Percentiles rank a stretch among this genome's conserved stretches.
Evolutionary conservation across 2,113 vertebrate genomes (phyloP).

Genomic region (Addax nasomaculatus): DNA sequence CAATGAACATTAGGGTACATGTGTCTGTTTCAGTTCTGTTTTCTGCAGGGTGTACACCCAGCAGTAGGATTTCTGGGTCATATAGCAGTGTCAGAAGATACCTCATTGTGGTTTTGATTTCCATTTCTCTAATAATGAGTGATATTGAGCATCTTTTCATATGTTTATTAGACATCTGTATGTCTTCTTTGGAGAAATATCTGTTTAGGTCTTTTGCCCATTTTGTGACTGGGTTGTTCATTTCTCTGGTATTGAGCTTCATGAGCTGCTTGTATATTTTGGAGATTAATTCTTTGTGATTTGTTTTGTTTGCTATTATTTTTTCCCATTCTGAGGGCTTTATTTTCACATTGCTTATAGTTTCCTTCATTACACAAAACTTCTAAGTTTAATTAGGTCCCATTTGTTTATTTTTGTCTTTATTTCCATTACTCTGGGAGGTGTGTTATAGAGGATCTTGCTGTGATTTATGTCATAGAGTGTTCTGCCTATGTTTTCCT

Average conservation of each 20-base stretch:
- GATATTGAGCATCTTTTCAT: not conserved
- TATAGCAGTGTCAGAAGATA: not conserved
- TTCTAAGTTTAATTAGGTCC: not conserved
- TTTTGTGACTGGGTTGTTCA: not conserved
- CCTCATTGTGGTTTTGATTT: not conserved
- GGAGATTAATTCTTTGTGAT: not conserved
- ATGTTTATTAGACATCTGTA: not conserved
- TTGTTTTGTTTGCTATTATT: not conserved
- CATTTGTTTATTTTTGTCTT: not conserved
- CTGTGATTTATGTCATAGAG: not conserved
- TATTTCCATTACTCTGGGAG: not conserved
- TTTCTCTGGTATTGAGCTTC: not conserved
- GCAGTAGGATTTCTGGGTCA: not conserved
- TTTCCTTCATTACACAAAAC: not conserved
- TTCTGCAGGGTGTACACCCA: not conserved
- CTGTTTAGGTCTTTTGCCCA: not conserved
- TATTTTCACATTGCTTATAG: not conserved
- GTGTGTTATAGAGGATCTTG: not conserved
- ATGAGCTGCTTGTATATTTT: not conserved
- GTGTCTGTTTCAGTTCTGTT: not conserved
- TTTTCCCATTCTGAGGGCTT: not conserved
- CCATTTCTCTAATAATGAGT: not conserved
- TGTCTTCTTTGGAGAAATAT: not conserved
- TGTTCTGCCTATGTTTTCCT: not conserved
- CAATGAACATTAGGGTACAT: not conserved